These are phyloP conservation scores for Stomatorhinus ivindoensis DNA, from an alignment of 2,113 vertebrate genomes.

Conservation along the genomic window DNA sequence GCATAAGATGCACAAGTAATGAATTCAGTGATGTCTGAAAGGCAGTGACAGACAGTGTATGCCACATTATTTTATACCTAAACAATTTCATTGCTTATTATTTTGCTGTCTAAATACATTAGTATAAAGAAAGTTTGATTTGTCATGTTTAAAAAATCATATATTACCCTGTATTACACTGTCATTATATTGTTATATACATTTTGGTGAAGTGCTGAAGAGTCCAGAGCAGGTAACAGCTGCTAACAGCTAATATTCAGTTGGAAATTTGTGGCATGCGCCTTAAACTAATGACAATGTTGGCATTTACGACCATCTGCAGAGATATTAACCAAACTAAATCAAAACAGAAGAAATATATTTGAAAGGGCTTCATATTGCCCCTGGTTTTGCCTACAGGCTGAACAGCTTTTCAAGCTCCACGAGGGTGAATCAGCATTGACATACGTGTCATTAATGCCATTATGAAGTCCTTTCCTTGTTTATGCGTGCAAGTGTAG, in stretches of 20 bases:
- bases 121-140: neutral
- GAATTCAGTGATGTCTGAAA: neutral
- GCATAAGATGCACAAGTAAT: neutral
- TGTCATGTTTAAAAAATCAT: neutral
- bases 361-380: neutral
- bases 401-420: neutral
- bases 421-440: neutral
- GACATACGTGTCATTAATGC: neutral
- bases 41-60: neutral
- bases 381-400: neutral
- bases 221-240: neutral
- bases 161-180: neutral
- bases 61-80: neutral
- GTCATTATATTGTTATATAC: neutral
- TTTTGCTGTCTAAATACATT: neutral
- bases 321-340: neutral
- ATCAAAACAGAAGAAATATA: neutral
- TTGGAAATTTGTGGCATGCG: neutral
- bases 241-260: neutral
- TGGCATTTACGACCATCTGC: neutral
- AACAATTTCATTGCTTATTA: neutral
- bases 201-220: neutral
- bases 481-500: neutral
- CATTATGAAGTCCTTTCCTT: neutral
- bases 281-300: neutral